These are phyloP conservation scores for Aporophyla nigra DNA, from an alignment of 2,888 invertebrate genomes.

Conservation along the genomic window DNA sequence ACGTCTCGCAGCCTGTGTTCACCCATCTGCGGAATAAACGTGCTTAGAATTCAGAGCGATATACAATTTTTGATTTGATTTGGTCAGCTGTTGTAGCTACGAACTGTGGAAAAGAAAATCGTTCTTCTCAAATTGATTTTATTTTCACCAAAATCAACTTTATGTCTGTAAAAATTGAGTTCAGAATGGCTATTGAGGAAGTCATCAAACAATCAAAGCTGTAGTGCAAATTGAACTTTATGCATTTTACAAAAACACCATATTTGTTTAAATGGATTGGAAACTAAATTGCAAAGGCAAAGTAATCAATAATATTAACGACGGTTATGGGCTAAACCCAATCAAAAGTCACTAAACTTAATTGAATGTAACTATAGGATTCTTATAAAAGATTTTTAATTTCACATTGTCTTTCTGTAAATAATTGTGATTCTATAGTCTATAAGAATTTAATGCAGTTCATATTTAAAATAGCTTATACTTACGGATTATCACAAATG, in stretches of 20 bases:
- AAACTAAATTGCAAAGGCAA: neutral
- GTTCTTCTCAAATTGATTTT: neutral
- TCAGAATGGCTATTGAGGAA: neutral
- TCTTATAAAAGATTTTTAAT: neutral
- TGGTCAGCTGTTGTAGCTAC: neutral
- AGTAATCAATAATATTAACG: neutral
- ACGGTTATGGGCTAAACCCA: neutral
- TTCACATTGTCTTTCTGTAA: too few relatives aligned
- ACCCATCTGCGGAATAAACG: conserved; percentile 93
- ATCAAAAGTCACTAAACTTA: too few relatives aligned
- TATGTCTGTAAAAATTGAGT: neutral
- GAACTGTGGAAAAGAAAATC: neutral
- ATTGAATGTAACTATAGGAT: neutral
- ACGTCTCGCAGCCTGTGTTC: conserved; percentile 95
- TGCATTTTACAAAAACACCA: neutral
- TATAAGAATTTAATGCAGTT: neutral
- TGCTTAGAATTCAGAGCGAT: neutral
- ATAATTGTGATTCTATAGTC: neutral
- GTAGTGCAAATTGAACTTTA: neutral
- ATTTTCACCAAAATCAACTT: neutral
- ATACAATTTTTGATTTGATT: neutral
- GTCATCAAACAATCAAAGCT: neutral
- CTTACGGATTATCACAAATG: conserved; percentile 97
- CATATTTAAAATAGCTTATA: conserved; percentile 39
- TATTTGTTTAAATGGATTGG: neutral